Evolutionary conservation across 2,888 invertebrate genomes (phyloP).

Genomic region (Acrobeloides nanus): DNA sequence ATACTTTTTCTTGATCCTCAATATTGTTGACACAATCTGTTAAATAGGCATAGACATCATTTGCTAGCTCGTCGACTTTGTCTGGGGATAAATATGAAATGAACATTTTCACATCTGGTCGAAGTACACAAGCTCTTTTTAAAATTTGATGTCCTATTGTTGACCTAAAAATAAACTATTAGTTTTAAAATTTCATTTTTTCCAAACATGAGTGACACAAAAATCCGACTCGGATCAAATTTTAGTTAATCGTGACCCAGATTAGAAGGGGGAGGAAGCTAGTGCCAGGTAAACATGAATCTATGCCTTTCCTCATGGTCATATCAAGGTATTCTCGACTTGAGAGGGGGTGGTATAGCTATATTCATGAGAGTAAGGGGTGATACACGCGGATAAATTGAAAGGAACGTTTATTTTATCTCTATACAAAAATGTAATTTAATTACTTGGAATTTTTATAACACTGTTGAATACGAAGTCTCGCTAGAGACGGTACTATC

Average conservation of each 20-base stretch:
- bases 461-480: constrained; percentile 47
- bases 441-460: constrained; percentile 45
- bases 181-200: no score
- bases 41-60: constrained; percentile 34
- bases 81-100: constrained; percentile 39
- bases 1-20: constrained; percentile 43
- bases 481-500: constrained; percentile 41
- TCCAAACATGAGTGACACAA: no score
- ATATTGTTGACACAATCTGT: constrained; percentile 42
- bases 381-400: no score
- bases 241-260: no score
- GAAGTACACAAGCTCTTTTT: constrained; percentile 39
- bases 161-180: constrained; percentile 29
- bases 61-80: constrained; percentile 30
- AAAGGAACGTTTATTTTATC: neutral
- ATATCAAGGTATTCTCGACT: no score
- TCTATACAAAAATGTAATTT: constrained; percentile 2
- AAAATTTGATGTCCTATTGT: constrained; percentile 44
- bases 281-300: no score
- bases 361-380: no score
- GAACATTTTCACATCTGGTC: constrained; percentile 40
- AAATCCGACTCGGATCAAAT: no score
- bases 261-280: no score
- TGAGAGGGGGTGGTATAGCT: no score
- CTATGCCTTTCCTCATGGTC: no score